Evolutionary conservation across 2,113 vertebrate species (phyloP).

Genomic region (Carollia perspicillata): DNA sequence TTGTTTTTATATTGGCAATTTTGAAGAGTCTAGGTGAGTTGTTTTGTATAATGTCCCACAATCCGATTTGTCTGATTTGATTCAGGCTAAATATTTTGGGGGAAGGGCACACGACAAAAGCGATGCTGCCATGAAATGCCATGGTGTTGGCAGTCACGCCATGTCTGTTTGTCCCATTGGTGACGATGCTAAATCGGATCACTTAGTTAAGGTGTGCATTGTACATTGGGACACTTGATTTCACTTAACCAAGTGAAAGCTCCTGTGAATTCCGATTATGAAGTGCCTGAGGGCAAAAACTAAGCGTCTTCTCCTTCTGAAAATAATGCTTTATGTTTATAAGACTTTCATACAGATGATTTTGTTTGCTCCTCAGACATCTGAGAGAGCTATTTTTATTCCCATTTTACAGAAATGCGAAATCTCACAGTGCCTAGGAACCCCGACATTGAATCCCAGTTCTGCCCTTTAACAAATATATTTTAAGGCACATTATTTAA

Average conservation of each 20-base stretch:
- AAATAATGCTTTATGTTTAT: not conserved
- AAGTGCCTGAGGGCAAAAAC: not conserved
- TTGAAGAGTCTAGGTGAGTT: not conserved
- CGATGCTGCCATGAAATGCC: accelerated
- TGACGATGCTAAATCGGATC: not conserved
- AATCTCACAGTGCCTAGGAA: not conserved
- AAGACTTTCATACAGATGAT: not conserved
- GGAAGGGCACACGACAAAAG: not conserved
- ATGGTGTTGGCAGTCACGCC: accelerated
- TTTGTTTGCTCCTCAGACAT: not conserved
- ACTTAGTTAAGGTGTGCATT: not conserved
- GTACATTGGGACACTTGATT: not conserved
- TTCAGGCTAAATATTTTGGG: not conserved
- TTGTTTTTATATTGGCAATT: not conserved
- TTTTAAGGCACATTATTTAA: not conserved
- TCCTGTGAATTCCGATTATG: not conserved
- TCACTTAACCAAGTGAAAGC: not conserved
- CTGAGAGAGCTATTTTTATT: not conserved
- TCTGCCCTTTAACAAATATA: not conserved
- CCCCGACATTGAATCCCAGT: not conserved
- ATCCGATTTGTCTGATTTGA: not conserved
- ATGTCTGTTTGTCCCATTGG: not conserved
- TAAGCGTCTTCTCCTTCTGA: not conserved
- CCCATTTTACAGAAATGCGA: not conserved
- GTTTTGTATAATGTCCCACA: not conserved